phyloP scores from a whole-genome alignment of 1,140 invertebrate genomes.

The Listronotus bonariensis region DNA sequence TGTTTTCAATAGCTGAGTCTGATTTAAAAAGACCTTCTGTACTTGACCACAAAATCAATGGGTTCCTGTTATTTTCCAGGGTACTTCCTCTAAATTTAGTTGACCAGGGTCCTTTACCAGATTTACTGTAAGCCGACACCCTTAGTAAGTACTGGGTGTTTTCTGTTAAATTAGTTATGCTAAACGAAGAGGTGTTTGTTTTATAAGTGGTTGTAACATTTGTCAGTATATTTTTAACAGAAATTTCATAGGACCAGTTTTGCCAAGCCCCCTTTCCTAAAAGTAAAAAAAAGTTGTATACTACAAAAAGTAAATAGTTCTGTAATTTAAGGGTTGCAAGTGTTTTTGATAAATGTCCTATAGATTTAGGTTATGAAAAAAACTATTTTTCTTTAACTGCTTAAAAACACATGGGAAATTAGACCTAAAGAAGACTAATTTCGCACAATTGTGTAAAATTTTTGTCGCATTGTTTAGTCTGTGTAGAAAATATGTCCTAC shows the following conservation, averaged over 20 bases:
- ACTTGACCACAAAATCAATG: conserved; percentile 70
- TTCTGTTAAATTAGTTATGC: conserved; percentile 70
- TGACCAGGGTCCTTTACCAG: conserved; percentile 81
- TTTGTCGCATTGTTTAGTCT: too few relatives aligned
- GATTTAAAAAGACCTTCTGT: conserved; percentile 71
- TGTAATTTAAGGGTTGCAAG: too few relatives aligned
- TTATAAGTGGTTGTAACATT: conserved; percentile 58
- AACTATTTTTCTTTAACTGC: too few relatives aligned
- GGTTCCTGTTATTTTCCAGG: conserved; percentile 56
- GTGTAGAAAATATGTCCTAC: too few relatives aligned
- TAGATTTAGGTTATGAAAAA: too few relatives aligned
- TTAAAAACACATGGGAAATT: too few relatives aligned
- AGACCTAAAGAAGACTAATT: too few relatives aligned
- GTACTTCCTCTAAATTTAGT: conserved; percentile 72
- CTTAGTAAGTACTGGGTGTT: conserved; percentile 77
- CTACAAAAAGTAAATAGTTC: too few relatives aligned
- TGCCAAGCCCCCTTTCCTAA: conserved; percentile 75
- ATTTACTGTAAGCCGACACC: conserved; percentile 75
- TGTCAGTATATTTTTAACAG: conserved; percentile 66
- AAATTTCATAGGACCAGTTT: conserved; percentile 83
- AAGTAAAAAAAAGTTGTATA: not conserved
- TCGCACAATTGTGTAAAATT: too few relatives aligned
- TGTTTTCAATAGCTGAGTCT: conserved; percentile 73
- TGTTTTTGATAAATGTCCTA: too few relatives aligned
- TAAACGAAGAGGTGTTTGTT: conserved; percentile 65